A percentile compares a stretch with the other conserved stretches of the same genome.
Evolutionary conservation across 2,113 vertebrate species (phyloP).

Genomic region (Salvelinus sp.): DNA sequence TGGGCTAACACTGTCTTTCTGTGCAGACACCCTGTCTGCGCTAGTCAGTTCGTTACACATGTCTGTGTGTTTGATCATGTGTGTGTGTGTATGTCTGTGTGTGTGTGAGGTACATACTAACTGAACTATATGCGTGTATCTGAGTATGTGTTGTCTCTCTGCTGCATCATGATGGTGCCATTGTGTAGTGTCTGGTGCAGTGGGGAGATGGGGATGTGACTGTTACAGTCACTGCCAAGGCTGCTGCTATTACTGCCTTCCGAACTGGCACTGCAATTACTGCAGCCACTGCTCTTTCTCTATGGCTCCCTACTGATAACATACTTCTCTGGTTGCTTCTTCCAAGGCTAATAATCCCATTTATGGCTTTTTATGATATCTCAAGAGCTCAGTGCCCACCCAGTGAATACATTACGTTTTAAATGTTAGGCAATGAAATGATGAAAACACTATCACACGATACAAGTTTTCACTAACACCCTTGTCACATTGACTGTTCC

Average conservation of each 20-base stretch:
- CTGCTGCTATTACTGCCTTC: constrained; percentile 8
- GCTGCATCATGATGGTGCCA: neutral
- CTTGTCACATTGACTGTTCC: too few species aligned
- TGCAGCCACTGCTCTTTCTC: neutral
- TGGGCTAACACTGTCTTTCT: neutral
- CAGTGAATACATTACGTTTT: too few species aligned
- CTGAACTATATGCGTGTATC: neutral
- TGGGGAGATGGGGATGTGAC: neutral
- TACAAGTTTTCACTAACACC: too few species aligned
- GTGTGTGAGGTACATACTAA: neutral
- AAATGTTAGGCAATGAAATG: too few species aligned
- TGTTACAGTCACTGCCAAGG: constrained; percentile 8
- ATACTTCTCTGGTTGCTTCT: too few species aligned
- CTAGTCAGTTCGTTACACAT: neutral
- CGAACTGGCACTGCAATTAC: constrained; percentile 14
- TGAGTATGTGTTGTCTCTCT: neutral
- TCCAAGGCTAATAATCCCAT: too few species aligned
- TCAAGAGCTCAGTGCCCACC: too few species aligned
- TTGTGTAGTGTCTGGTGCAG: neutral
- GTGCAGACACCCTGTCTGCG: neutral
- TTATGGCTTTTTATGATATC: too few species aligned
- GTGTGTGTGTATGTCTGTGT: neutral
- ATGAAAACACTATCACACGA: too few species aligned
- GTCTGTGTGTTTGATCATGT: neutral
- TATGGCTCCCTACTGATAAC: too few species aligned